Evolutionary conservation across 2,113 vertebrate species (phyloP).

Genomic region (Cacatua alba): DNA sequence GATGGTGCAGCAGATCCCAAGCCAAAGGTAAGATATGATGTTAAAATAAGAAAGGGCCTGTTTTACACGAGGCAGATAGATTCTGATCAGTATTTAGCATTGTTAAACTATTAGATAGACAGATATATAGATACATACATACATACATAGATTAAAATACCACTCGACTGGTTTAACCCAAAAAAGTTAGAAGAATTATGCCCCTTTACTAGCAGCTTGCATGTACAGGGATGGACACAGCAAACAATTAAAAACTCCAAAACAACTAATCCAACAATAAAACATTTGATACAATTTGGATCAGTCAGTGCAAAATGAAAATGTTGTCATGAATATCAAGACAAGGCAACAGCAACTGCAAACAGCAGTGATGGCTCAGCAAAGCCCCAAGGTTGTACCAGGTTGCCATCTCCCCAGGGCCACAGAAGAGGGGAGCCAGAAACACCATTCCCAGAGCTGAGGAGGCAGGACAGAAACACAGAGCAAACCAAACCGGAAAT

Average conservation of each 20-base stretch:
- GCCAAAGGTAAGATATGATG: neutral
- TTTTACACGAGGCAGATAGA: neutral
- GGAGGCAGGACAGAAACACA: neutral
- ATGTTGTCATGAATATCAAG: neutral
- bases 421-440: neutral
- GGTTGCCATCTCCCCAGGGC: neutral
- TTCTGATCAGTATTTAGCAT: neutral
- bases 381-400: neutral
- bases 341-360: neutral
- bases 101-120: neutral
- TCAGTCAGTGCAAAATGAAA: neutral
- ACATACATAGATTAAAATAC: neutral
- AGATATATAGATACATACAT: too few relatives aligned
- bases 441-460: neutral
- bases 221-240: neutral
- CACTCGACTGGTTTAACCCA: neutral
- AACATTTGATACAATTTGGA: accelerated
- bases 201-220: neutral
- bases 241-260: neutral
- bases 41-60: neutral
- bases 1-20: neutral
- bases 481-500: neutral
- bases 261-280: neutral
- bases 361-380: neutral
- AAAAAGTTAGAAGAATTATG: neutral